Base-by-base conservation (phyloP, 2,113 vertebrate genomes). In the Syngnathus typhle region DNA sequence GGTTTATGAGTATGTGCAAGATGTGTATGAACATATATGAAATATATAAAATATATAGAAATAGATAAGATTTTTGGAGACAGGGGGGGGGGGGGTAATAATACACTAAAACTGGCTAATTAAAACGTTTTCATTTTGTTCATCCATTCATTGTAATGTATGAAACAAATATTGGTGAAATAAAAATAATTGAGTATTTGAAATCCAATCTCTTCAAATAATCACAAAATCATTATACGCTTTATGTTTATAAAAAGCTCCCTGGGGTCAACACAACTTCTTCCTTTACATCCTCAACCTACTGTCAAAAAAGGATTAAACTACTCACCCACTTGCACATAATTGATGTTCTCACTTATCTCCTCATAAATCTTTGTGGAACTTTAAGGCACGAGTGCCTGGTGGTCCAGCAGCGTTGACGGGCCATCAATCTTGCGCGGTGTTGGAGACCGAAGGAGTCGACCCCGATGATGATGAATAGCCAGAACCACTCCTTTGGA, bases 381-480 rank as follows among this genome's bases (percentile, higher is more conserved):
- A 38, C 58, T 68, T 66, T 21, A 37, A 63, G 32, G 46, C 68
- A 60, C 61, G 49, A 59, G 12, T 51, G 47, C 62, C 38, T 47
- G 52, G 60, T 60, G 36, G 66, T 78, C 69, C 64, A 51, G 49
- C 76, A 55, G 62, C 70, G 80, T 70, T 43, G 61, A 21, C 27
- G 72, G 72, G 46, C 66, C 70, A 73, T 86, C 60, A 79, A 75
- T 85, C 75, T 67, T 49, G 12, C 41, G 15, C 52, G 6, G 41
- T 47, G 65, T 73, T 52, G 49, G 69, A 81, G 74, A 84, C 77
- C 71, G 68, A 18, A 0, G 47, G 13, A 61, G 59, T 75, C 59
- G 36, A 37, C 78, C 69, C 67, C 62, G 64, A 75, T 27, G 12
- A 77, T 82, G 75, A 77, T 11, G 43, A 69, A 75, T 60, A 21